Base-by-base conservation (phyloP, 2,888 invertebrate species). In the Cerceris rybyensis region DNA sequence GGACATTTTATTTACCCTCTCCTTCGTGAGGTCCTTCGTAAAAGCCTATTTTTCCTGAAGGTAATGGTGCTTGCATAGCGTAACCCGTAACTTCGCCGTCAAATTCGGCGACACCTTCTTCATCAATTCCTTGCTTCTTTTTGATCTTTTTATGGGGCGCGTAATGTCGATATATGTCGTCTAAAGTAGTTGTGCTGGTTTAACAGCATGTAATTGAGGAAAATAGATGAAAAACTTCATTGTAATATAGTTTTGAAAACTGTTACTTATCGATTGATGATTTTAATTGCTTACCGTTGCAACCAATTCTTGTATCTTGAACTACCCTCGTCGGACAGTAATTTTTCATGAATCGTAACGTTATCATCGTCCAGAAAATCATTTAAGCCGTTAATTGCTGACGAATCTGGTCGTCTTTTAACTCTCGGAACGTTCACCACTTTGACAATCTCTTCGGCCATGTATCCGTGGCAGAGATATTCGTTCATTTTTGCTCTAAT, bases 401-500 rank as follows among this genome's bases (percentile, higher is more conserved):
- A 92, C 75, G 93, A 93, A 17, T 93, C 93, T 65, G 93, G 90
- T 70, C 93, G 90, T 63, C 93, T 91, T 81, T 93, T 93, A 2
- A 93, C 91, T 70, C 93, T 90, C 0, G 93, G 90, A 4, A 87
- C 84, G 28, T 70, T 75, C 91, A 96, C 94, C 85, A 96, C 95
- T 9, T 94, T 94, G 54, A 96, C 91, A 80, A 96, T 96, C 92
- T 96, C 95, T 86, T 96, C 95, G 0, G 96, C 96, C 52, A 96
- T 91, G 89, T 95, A 96, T 88, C 95, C 96, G 49, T 96, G 94
- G 84, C 96, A 96, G 60, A 96, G 93, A 90, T 96, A 96, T 89
- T 96, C 96, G 88, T 96, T 96, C 95, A 96, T 96, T 94, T 95
- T 96, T 91, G 94, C 94, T 87, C 96, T 96, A 86, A 58, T 7